A percentile compares a stretch with the other conserved stretches of the same genome.
Evolutionary conservation across 2,113 vertebrate species (phyloP).

Genomic region (Abramis brama): DNA sequence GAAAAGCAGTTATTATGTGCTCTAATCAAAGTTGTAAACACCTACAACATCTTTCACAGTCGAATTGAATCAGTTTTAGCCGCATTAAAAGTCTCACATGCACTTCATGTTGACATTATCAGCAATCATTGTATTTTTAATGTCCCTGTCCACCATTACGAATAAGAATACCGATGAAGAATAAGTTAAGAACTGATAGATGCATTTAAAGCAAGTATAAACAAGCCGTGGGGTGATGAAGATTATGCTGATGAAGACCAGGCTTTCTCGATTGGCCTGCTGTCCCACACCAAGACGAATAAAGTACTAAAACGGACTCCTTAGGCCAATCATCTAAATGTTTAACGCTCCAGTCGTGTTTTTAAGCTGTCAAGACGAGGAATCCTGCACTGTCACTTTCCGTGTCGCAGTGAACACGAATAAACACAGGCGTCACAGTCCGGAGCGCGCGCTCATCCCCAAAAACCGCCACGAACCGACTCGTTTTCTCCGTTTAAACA

Average conservation of each 20-base stretch:
- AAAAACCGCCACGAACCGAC: background rate
- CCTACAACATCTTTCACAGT: background rate
- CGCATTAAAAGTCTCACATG: slow-evolving; percentile 12
- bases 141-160: background rate
- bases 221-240: background rate
- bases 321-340: background rate
- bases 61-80: too few relatives aligned
- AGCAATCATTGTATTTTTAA: background rate
- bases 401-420: slow-evolving; percentile 58
- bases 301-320: background rate
- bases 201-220: background rate
- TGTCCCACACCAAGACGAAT: background rate
- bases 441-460: slow-evolving; percentile 62
- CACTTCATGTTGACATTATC: background rate
- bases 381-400: slow-evolving; percentile 21
- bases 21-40: background rate
- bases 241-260: slow-evolving; percentile 6
- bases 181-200: background rate
- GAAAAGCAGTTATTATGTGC: background rate
- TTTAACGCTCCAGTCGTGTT: background rate
- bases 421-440: slow-evolving; percentile 78
- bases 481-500: background rate
- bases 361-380: background rate
- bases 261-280: slow-evolving; percentile 1
- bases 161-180: background rate